Percentiles rank a stretch among this genome's conserved stretches.
phyloP scores from a whole-genome alignment of 2,113 vertebrate species.

The Syrrhaptes paradoxus region DNA sequence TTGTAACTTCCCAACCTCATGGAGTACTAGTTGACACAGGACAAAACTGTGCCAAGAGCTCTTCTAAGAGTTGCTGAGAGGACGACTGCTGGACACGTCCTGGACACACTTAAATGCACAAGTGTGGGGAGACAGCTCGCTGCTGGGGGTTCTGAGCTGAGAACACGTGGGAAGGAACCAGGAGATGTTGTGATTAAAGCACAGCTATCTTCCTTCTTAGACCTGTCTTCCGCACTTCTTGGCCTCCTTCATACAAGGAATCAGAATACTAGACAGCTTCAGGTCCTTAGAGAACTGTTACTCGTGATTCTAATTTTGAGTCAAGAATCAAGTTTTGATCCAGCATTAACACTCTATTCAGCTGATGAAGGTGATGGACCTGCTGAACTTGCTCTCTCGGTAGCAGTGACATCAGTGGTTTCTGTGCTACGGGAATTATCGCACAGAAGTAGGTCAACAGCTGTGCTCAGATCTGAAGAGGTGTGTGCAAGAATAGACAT shows the following conservation, averaged over 20 bases:
- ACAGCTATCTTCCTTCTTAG: background rate
- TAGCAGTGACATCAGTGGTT: background rate
- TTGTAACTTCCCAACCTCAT: background rate
- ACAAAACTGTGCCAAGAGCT: background rate
- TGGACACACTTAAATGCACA: background rate
- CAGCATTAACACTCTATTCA: background rate
- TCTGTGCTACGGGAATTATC: background rate
- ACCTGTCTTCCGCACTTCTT: background rate
- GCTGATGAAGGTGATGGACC: background rate
- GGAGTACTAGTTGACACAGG: background rate
- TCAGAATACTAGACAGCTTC: background rate
- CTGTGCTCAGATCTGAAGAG: slow-evolving; percentile 28
- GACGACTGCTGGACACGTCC: background rate
- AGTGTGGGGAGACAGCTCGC: background rate
- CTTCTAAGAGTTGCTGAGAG: background rate
- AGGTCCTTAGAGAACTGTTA: background rate
- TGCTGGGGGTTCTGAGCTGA: background rate
- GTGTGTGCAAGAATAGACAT: slow-evolving; percentile 18
- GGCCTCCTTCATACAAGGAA: background rate
- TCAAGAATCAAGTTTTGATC: slow-evolving; percentile 3
- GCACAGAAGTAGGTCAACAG: slow-evolving; percentile 44
- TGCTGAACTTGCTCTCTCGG: background rate
- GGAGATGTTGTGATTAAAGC: background rate
- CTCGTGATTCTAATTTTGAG: background rate
- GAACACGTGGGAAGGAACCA: background rate